Base-by-base conservation (phyloP, 2,797 vertebrate species). In the Ctenopoma multispine region DNA sequence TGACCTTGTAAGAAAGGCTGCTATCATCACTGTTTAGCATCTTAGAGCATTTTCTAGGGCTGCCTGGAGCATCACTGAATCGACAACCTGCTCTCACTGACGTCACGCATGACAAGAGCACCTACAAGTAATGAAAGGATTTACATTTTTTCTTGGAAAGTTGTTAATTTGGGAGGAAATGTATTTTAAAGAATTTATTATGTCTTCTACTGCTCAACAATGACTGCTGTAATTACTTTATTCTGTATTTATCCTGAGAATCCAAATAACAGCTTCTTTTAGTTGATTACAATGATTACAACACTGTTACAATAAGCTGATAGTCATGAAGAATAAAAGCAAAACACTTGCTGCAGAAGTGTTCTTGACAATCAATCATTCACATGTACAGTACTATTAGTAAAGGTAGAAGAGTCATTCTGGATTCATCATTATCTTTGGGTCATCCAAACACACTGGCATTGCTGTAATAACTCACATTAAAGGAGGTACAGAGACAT, bases 401-500 rank as follows among this genome's bases (percentile, higher is more conserved):
- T 50, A 41, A 7, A 8, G 43, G 31, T 15, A 14, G 2, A 29
- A 41, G 14, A 57, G 23, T 47, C 23, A 36, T 21, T 66, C 27
- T 61, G 44, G 17, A 69, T 46, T 4, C 21, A 59, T 4, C 21
- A 59, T 7, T 5, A 4, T 34, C 10, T 55, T 13, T 27, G 29
- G 1, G 2, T 58, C 36, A 65, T 49, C 34, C 27, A 69, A 23
- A 61, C 5, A 50, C 20, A 1, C 11, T 47, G 20, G 27, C 46
- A 60, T 34, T 55, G 23, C 14, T 47, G 43, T 38, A 70, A 49
- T n/a, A 4, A 51, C 5, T 51, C 10, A 24, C 69, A 57, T 68
- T 57, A 70, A 69, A 75, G 54, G 15, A 78, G 72, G 57, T 64
- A 74, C 72, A 69, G 24, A 68, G 51, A 69, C 17, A 13, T 44